A percentile compares a stretch with the other conserved stretches of the same genome.
Conservation (phyloP, 2,888 invertebrate genomes). For the Erynnis tages region DNA sequence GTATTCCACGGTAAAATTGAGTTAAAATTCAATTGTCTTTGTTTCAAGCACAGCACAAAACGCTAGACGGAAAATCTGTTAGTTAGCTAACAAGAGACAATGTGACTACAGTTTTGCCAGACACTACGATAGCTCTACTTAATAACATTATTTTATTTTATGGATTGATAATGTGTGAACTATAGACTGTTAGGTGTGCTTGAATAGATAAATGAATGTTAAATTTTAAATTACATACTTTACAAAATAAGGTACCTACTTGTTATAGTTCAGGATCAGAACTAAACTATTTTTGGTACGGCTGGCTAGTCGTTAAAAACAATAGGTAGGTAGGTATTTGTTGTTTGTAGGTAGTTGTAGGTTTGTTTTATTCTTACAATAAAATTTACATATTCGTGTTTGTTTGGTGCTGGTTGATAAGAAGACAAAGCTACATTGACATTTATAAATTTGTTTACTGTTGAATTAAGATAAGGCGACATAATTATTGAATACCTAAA, state of each 20-base stretch:
- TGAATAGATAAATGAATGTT: too few relatives aligned
- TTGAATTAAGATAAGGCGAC: background rate
- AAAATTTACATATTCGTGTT: too few relatives aligned
- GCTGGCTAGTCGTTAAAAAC: too few relatives aligned
- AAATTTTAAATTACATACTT: too few relatives aligned
- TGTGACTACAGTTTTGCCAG: conserved; percentile 28
- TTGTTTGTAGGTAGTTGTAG: too few relatives aligned
- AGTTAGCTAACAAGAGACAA: conserved; percentile 30
- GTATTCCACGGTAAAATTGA: conserved; percentile 51
- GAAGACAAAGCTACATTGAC: background rate
- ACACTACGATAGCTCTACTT: conserved; percentile 29
- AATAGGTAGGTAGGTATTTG: too few relatives aligned
- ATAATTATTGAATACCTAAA: background rate
- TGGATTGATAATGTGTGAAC: conserved; percentile 27
- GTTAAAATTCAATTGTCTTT: conserved; percentile 63
- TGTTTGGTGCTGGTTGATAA: background rate
- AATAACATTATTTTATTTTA: conserved; percentile 24
- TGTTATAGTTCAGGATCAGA: too few relatives aligned
- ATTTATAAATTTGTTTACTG: background rate
- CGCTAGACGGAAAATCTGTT: conserved; percentile 26
- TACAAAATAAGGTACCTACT: too few relatives aligned
- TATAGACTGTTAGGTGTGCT: too few relatives aligned
- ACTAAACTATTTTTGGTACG: too few relatives aligned
- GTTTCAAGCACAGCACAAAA: conserved; percentile 37
- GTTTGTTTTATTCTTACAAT: too few relatives aligned